Evolutionary conservation across 2,797 vertebrate species (phyloP), one percentile per base, ranked within the genome.

Genomic region (Ptychobarbus kaznakovi): DNA sequence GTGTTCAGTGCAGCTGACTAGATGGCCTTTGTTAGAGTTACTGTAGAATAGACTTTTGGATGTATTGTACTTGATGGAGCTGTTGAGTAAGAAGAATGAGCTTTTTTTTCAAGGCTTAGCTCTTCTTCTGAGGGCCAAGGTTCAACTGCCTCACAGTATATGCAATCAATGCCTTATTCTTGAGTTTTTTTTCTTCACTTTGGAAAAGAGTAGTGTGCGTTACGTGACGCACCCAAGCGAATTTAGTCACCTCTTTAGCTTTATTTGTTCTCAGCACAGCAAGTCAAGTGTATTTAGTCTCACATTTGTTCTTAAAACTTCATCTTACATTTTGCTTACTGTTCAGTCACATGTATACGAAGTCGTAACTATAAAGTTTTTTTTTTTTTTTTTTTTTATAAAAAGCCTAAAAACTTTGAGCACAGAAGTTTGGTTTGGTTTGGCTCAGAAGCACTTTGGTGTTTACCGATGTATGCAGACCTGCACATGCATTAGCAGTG

Each of bases 61-160:
- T 84, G 84, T 83, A 83, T 85, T 85, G 46, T 80, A 65, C 61
- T 51, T 82, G 75, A 86, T 81, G 51, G 65, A 84, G 56, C 80
- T 35, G 22, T 70, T 82, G 74, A 86, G 66, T 81, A 75, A 73
- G 58, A 76, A 86, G 15, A 81, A 77, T 72, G 20, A 68, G 89
- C 84, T 91, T 89, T 89, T 61, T 49, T 46, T 49, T 73, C 69
- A 87, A 74, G 10, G 32, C 73, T 89, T 86, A 89, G 86, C 89
- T 69, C 86, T 89, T 91, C 91, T 84, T 88, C 83, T 89, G 80
- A 89, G 73, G 86, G 87, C 89, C 86, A 89, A 87, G 90, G 85
- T 92, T 92, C 89, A 90, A 78, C 88, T 63, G 86, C 86, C 86
- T 92, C 90, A 53, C 76, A 84, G 92, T 89, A 87, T 87, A 92